Conservation (phyloP, 2,888 invertebrate genomes). For the Ectemnius continuus region DNA sequence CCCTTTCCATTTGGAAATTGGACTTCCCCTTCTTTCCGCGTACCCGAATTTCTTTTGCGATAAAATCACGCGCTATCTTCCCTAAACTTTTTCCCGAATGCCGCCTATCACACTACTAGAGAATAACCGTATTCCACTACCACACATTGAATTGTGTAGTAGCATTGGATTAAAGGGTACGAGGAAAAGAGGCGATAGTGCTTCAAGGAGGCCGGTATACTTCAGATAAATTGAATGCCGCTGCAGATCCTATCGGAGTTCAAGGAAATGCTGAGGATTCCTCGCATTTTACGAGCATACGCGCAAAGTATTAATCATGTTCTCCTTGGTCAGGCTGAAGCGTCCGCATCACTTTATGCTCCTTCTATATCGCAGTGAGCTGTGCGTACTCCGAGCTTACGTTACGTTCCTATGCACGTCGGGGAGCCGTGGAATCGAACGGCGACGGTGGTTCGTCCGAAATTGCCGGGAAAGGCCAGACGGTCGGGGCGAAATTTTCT, state of each 20-base stretch:
- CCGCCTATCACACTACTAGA: neutral
- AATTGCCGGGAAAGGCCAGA: neutral
- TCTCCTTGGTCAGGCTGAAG: neutral
- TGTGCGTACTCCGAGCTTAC: neutral
- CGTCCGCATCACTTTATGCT: neutral
- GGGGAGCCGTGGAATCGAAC: neutral
- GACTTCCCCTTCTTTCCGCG: neutral
- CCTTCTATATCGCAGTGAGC: neutral
- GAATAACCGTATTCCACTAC: neutral
- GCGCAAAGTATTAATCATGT: neutral
- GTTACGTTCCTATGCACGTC: neutral
- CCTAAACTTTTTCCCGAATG: neutral
- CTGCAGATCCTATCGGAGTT: neutral
- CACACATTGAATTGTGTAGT: neutral
- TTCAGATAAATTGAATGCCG: neutral
- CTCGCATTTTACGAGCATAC: neutral
- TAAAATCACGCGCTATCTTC: slow-evolving; percentile 4
- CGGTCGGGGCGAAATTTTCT: slow-evolving; percentile 19
- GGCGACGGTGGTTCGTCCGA: neutral
- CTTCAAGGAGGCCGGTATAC: neutral
- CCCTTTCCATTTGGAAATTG: slow-evolving; percentile 26
- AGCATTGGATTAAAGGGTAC: neutral
- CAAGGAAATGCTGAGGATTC: neutral
- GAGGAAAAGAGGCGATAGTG: slow-evolving; percentile 8
- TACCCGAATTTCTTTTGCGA: slow-evolving; percentile 11